Base-by-base conservation (phyloP, 2,797 vertebrate genomes). In the Megaceryle alcyon region DNA sequence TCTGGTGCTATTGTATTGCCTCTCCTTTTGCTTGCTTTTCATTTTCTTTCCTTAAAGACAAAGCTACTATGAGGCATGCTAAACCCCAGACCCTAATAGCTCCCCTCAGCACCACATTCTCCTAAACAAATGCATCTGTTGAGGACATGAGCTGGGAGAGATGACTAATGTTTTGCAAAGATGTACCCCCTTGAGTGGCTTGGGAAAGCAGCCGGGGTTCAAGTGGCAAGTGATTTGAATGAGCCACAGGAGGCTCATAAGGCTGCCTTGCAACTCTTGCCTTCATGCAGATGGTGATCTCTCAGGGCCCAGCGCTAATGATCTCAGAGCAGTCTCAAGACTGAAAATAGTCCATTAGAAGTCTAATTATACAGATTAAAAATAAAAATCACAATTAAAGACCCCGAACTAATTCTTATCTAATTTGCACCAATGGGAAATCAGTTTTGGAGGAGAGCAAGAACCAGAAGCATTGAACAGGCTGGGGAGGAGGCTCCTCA, bases 281-380 rank as follows among this genome's bases (percentile, higher is more conserved):
- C 51, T 53, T 51, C 72, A 48, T 3, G 10, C 90, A 87, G 85
- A 66, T 72, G 66, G 60, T 53, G 35, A 57, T 82, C 63, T 75
- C 84, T 19, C 75, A 46, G 80, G 63, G 18, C 46, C 69, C 86
- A 35, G 70, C 37, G 25, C 78, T 90, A 65, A 60, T 1, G 18
- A 35, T 9, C 81, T 70, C 82, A 20, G 85, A 80, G 77, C 76
- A 9, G 37, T 29, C 49, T 43, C 3, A 0, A 59, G 59, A 56
- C 60, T 39, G 35, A 82, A 83, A 71, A 61, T 9, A 60, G 78
- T 3, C 66, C 71, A 69, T 72, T 93, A 82, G 61, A 39, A 7
- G 25, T 25, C 66, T 85, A 82, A 91, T 91, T 71, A 85, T 61
- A 71, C 63, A 89, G 81, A 85, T 85, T 75, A 22, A 79, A 95